Evolutionary conservation across 2,113 vertebrate species (phyloP).

Genomic region (Gavialis gangeticus): DNA sequence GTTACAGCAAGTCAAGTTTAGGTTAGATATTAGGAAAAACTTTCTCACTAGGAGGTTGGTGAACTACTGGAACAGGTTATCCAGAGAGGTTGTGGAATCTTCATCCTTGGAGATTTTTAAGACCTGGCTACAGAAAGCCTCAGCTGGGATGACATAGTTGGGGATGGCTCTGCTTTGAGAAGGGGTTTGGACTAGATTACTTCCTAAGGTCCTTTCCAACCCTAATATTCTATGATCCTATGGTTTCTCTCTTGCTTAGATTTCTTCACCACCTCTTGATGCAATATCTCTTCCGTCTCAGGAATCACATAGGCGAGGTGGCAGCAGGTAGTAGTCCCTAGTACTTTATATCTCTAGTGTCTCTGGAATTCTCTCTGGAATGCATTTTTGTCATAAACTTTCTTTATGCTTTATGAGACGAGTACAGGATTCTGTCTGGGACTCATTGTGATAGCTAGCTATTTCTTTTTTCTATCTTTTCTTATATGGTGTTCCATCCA

Average conservation of each 20-base stretch:
- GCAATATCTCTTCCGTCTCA: background rate
- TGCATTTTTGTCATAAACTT: no score
- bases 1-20: background rate
- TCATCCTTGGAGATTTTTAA: background rate
- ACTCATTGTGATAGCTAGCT: background rate
- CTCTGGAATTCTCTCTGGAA: background rate
- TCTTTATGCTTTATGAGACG: no score
- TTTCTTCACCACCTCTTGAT: background rate
- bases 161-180: background rate
- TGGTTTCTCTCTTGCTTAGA: background rate
- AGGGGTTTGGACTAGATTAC: background rate
- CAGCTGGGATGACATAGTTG: background rate
- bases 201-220: background rate
- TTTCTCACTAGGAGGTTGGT: no score
- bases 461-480: constrained; percentile 10
- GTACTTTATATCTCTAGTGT: background rate
- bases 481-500: background rate
- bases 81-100: accelerated
- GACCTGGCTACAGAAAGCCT: background rate
- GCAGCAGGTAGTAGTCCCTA: background rate
- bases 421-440: background rate
- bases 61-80: background rate
- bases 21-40: background rate
- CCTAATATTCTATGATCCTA: background rate
- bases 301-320: background rate